Base-by-base conservation (phyloP, 2,888 invertebrate genomes). In the Strigamia transsilvanica region DNA sequence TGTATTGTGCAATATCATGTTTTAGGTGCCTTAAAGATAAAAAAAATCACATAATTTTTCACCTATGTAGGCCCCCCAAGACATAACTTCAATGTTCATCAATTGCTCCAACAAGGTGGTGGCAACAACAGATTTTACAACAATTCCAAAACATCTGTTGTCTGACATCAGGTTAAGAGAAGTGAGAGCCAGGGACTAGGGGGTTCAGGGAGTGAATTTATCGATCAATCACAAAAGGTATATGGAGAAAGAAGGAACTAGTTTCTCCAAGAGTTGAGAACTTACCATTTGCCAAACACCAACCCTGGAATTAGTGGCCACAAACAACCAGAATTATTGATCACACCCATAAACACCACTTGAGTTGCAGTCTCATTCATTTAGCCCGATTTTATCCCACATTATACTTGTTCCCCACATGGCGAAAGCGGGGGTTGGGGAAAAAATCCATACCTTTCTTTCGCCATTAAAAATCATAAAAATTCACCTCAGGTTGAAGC, bases 391-490 rank as follows among this genome's bases (percentile, higher is more conserved):
- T 46, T n/a, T 5, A 13, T n/a, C 46, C 46, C 46, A 46, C 15
- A 46, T 38, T 6, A 38, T 38, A 38, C n/a, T 42, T 5, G 2
- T n/a, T 5, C 46, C 46, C 46, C 46, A 46, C 15, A 46, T 46
- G 15, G 46, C 12, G 5, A 46, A 46, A 13, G n/a, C 4, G 12
- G 10, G 38, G 15, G n/a, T n/a, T n/a, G n/a, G 0, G 5, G n/a
- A 46, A 46, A 46, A 46, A 46, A 46, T 13, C 46, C 46, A 46
- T 46, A 38, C 38, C 38, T 38, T 38, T 38, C 38, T 38, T 46
- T 46, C n/a, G 46, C 46, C 46, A 66, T 66, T 66, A 66, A 66
- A 66, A 66, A 66, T 23, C 61, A 66, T 23, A 66, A 66, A 66
- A 66, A 66, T 66, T 66, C 61, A 66, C 23, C 18, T 66, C 61